A percentile compares a stretch with the other conserved stretches of the same genome.
Evolutionary conservation across 2,113 vertebrate species (phyloP).

Genomic region (Acanthochromis polyacanthus): DNA sequence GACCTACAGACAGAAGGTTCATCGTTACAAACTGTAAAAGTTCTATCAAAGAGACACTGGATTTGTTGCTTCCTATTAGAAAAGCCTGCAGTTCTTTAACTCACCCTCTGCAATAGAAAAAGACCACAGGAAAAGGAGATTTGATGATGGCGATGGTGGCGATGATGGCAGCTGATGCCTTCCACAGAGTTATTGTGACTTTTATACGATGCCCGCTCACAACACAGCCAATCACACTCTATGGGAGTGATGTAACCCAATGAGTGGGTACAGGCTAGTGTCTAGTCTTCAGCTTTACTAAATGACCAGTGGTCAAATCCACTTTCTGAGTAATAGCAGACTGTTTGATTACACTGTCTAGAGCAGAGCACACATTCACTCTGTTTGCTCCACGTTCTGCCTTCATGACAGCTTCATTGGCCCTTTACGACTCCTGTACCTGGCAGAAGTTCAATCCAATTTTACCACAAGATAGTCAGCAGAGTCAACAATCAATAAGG

Average conservation of each 20-base stretch:
- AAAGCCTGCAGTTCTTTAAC: slow-evolving; percentile 19
- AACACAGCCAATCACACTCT: slow-evolving; percentile 48
- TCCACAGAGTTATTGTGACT: slow-evolving; percentile 15
- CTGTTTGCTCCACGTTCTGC: slow-evolving; percentile 12
- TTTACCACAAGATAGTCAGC: too few relatives aligned
- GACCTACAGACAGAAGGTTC: slow-evolving; percentile 34
- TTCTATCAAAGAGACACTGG: not conserved
- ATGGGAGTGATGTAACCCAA: slow-evolving; percentile 54
- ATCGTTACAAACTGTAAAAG: not conserved
- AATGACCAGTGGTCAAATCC: slow-evolving; percentile 83
- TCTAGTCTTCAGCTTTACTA: slow-evolving; percentile 82
- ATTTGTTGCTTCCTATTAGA: not conserved
- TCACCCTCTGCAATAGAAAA: slow-evolving; percentile 52
- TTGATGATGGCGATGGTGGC: not conserved
- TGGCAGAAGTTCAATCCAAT: not conserved
- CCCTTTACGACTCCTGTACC: not conserved
- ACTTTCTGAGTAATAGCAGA: slow-evolving; percentile 76
- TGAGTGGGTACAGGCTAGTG: slow-evolving; percentile 53
- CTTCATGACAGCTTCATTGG: not conserved
- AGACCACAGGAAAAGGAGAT: slow-evolving; percentile 1
- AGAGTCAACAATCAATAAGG: too few relatives aligned
- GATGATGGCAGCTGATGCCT: slow-evolving; percentile 33
- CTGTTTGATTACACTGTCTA: slow-evolving; percentile 74
- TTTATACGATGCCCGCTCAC: slow-evolving; percentile 67
- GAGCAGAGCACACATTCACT: slow-evolving; percentile 37